Percentiles rank a stretch among this genome's conserved stretches.
Conservation (phyloP, 1,140 invertebrate genomes). For the Augochlora pura region DNA sequence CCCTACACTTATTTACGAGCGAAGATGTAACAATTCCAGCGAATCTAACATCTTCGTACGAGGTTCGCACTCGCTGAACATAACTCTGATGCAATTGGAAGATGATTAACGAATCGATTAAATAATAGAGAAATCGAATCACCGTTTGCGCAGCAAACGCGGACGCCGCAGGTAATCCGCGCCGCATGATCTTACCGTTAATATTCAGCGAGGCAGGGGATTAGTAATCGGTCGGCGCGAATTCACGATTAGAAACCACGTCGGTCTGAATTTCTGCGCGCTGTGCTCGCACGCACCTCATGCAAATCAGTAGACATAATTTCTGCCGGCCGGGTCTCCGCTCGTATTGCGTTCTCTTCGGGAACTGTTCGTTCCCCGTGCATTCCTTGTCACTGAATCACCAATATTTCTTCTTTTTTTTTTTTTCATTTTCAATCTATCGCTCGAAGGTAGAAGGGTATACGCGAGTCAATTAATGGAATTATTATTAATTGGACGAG, state of each 20-base stretch:
- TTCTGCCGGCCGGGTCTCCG: constrained; percentile 45
- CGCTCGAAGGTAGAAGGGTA: not conserved
- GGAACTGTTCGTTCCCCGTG: constrained; percentile 22
- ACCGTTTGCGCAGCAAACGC: no score
- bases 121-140: no score
- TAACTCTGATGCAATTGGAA: no score
- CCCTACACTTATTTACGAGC: no score
- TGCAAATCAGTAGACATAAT: constrained; percentile 49
- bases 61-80: no score
- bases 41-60: no score
- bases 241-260: constrained; percentile 37
- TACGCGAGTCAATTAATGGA: not conserved
- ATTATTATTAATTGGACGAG: not conserved
- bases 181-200: no score
- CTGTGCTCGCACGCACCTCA: constrained; percentile 23
- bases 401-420: no score
- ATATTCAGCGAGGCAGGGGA: no score
- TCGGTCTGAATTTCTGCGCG: constrained; percentile 44
- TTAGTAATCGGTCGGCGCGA: constrained; percentile 2
- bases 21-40: no score
- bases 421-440: not conserved
- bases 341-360: constrained; percentile 46
- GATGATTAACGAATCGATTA: no score
- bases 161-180: no score
- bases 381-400: constrained; percentile 53